A percentile compares a stretch with the other conserved stretches of the same genome.
Evolutionary conservation across 2,888 invertebrate genomes (phyloP).

Genomic region (Temnothorax unifasciatus): DNA sequence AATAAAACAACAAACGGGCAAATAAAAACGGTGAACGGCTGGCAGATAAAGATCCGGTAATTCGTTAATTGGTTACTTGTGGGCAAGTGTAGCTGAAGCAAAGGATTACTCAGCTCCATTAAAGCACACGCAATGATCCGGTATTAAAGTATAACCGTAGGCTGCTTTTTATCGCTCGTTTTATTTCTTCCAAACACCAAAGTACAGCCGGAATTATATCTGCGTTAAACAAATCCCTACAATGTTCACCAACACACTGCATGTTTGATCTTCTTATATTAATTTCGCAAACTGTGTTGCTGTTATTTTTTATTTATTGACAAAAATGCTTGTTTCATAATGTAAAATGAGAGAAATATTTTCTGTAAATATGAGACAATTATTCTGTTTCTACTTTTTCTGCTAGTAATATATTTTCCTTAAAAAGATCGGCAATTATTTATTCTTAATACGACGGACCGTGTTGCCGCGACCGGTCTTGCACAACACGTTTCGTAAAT

Average conservation of each 20-base stretch:
- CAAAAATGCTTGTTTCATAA: neutral
- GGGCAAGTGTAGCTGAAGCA: conserved; percentile 10
- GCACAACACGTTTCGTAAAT: conserved; percentile 9
- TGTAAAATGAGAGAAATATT: neutral
- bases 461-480: neutral
- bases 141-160: neutral
- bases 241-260: neutral
- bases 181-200: neutral
- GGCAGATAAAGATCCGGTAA: conserved; percentile 35
- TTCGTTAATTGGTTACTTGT: conserved; percentile 36
- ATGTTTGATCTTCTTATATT: neutral
- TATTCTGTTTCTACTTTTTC: neutral
- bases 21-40: conserved; percentile 21
- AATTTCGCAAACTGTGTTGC: neutral
- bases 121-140: conserved; percentile 28
- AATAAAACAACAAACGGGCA: neutral
- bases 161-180: neutral
- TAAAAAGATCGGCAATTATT: neutral
- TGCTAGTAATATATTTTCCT: neutral
- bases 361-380: neutral
- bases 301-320: neutral
- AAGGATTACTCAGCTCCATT: conserved; percentile 30
- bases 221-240: neutral
- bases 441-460: neutral
- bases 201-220: neutral